Evolutionary conservation across 2,888 invertebrate genomes (phyloP), one percentile per base, ranked within the genome.

Genomic region (Himalopsyche tibetana): DNA sequence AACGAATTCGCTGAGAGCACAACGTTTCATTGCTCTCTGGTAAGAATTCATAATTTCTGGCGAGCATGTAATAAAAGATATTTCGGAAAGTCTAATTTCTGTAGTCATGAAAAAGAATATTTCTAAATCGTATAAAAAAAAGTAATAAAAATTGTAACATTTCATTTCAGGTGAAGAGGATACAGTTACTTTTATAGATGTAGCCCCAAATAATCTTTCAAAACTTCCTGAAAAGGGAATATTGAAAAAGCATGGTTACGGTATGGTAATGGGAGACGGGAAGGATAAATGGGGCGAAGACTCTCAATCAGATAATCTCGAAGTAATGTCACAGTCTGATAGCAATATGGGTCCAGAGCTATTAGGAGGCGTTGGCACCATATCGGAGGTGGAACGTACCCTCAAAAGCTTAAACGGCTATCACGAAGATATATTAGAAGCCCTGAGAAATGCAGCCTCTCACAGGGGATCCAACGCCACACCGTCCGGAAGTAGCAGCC

Each of bases 171-270:
- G 95, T 84, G 95, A 96, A 92, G 96, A 96, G 92, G 96, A 97
- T 91, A 93, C 94, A 88, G 96, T 96, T 90, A 96, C 96, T 86
- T 96, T 97, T 92, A 96, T 97, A 91, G 97, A 97, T 92, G 94
- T 96, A 85, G 95, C 95, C 89, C 95, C 95, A 88, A 96, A 96
- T 92, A 96, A 95, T 90, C 94, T 96, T 91, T 93, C 95, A 87
- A 96, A 96, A 91, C 93, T 96, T 89, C 96, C 97, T 90, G 97
- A 98, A 93, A 98, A 98, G 93, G 98, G 98, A 87, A 98, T 98
- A 91, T 94, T 98, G 90, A 98, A 98, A 94, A 98, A 97, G 93
- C 95, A 95, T 90, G 95, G 94, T 90, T 96, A 97, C 89, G 95
- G 96, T 89, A 95, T 96, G 90, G 94, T 95, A 89, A 93, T 94